phyloP scores from a whole-genome alignment of 2,888 invertebrate genomes.

The Brachyptera putata region DNA sequence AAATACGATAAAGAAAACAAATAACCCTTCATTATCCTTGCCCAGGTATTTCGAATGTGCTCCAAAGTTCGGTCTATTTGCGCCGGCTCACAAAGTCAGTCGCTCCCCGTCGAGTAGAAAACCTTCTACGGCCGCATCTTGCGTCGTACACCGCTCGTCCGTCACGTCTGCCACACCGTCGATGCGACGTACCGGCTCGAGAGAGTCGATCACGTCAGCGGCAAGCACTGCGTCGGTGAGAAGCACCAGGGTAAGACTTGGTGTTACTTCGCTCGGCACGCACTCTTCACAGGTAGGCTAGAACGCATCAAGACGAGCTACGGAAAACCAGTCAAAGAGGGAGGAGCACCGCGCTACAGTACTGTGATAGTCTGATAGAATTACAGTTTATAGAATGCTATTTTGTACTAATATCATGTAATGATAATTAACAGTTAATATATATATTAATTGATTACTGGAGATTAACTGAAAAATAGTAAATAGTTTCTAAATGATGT shows the following conservation, averaged over 20 bases:
- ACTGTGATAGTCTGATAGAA: not conserved
- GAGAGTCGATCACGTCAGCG: conserved; percentile 72
- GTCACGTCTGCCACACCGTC: conserved; percentile 46
- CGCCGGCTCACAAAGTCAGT: conserved; percentile 85
- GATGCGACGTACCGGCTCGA: conserved; percentile 70
- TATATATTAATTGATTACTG: too few species aligned
- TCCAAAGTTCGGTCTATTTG: conserved; percentile 88
- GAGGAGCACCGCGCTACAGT: conserved; percentile 16
- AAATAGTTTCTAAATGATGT: too few species aligned
- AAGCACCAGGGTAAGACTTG: conserved; percentile 68
- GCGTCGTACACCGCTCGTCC: conserved; percentile 57
- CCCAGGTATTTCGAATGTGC: conserved; percentile 90
- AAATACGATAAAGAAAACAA: too few species aligned
- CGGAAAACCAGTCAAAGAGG: conserved; percentile 32
- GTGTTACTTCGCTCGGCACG: conserved; percentile 60
- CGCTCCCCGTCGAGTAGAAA: conserved; percentile 73
- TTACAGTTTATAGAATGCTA: not conserved
- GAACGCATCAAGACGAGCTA: not conserved
- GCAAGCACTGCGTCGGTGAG: conserved; percentile 46
- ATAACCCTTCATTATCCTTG: too few species aligned
- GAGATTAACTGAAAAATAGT: too few species aligned
- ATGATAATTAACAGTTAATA: too few species aligned
- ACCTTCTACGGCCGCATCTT: conserved; percentile 49
- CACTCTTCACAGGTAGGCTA: conserved; percentile 52
- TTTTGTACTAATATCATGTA: not conserved